Percentiles rank a stretch among this genome's conserved stretches.
These are phyloP conservation scores for Dolichopus griseipennis DNA, from an alignment of 2,888 invertebrate species.

Conservation along the genomic window DNA sequence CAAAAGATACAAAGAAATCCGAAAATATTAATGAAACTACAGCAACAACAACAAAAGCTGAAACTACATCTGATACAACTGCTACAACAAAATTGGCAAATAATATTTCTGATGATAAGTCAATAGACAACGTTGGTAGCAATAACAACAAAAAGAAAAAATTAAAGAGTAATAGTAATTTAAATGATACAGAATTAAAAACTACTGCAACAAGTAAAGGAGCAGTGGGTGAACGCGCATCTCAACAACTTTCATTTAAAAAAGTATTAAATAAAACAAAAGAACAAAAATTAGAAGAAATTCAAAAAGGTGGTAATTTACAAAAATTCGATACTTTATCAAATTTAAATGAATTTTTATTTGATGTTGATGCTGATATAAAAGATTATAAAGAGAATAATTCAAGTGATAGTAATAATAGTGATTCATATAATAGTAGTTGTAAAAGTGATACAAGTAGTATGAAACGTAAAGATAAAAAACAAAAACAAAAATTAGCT, in stretches of 20 bases:
- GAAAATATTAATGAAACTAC: too few species aligned
- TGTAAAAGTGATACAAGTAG: constrained; percentile 35
- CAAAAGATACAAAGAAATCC: constrained; percentile 15
- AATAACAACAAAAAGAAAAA: constrained; percentile 2
- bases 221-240: constrained; percentile 22
- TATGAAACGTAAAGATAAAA: constrained; percentile 38
- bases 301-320: constrained; percentile 36
- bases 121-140: neutral
- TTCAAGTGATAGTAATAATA: constrained; percentile 32
- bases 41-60: neutral
- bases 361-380: constrained; percentile 43
- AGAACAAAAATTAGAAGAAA: constrained; percentile 20
- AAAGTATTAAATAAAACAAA: neutral
- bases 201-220: constrained; percentile 22
- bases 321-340: constrained; percentile 44
- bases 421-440: constrained; percentile 36
- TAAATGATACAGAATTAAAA: constrained; percentile 19
- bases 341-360: constrained; percentile 44
- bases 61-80: neutral
- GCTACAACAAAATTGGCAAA: neutral
- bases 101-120: constrained; percentile 9
- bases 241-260: constrained; percentile 9
- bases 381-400: constrained; percentile 37
- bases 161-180: constrained; percentile 10
- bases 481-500: constrained; percentile 38